phyloP scores from a whole-genome alignment of 2,888 invertebrate species.

The Epirrhoe alternata region DNA sequence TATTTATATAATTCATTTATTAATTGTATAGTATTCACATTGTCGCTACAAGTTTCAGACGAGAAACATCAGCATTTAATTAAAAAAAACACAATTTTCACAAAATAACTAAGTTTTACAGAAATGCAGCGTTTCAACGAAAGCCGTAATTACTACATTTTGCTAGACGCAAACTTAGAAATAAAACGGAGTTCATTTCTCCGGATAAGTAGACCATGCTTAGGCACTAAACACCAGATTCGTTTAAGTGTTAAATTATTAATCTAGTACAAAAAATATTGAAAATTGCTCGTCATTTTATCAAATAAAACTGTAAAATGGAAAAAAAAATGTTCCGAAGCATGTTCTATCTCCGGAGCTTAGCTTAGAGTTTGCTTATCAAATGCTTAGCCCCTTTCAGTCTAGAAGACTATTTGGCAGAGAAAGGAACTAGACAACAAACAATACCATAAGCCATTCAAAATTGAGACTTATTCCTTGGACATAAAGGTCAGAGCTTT shows the following conservation, averaged over 20 bases:
- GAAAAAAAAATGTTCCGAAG: not conserved
- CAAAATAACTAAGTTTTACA: slow-evolving; percentile 77
- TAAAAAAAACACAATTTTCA: slow-evolving; percentile 79
- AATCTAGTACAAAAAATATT: not conserved
- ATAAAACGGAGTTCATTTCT: slow-evolving; percentile 31
- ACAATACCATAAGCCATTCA: slow-evolving; percentile 20
- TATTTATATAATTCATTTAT: slow-evolving; percentile 85
- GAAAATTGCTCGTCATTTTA: not conserved
- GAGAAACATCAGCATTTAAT: slow-evolving; percentile 79
- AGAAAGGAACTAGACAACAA: not conserved
- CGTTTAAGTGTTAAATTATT: not conserved
- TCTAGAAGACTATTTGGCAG: slow-evolving; percentile 4
- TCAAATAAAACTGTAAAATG: not conserved
- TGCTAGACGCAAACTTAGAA: slow-evolving; percentile 48
- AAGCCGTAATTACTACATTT: slow-evolving; percentile 60
- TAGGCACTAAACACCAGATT: not conserved
- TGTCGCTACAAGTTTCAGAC: slow-evolving; percentile 77
- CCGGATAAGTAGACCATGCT: slow-evolving; percentile 4
- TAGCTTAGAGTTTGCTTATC: not conserved
- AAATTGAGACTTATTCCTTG: slow-evolving; percentile 26
- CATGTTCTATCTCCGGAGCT: not conserved
- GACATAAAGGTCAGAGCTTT: slow-evolving; percentile 13
- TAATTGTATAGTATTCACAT: slow-evolving; percentile 85
- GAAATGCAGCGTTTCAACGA: slow-evolving; percentile 79
- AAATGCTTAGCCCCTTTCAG: not conserved